Base-by-base conservation (phyloP, 2,888 invertebrate genomes). In the Acleris cristana region DNA sequence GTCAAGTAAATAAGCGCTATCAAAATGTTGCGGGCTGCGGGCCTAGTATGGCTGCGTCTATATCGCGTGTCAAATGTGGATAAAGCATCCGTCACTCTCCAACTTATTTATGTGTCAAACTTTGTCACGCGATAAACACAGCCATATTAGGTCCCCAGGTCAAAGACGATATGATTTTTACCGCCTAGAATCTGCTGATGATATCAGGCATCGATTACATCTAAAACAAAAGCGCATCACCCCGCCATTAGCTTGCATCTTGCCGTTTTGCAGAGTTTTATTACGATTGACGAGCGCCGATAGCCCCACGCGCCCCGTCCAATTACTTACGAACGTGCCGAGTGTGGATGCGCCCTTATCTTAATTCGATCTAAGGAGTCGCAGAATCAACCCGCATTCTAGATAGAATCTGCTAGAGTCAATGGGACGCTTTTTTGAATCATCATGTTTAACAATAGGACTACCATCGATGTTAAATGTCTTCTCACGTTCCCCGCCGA, bases 291-390 rank as follows among this genome's bases (percentile, higher is more conserved):
- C 81, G 84, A 83, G 75, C 76, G 76, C 78, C 85, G 90, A 90
- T 91, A 90, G 72, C 81, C 84, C 82, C 79, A 78, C 76, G 76
- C 79, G 80, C 85, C 85, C 84, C 79, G 82, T 86, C 87, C 92
- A 92, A 91, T 91, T 92, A 92, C 90, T 91, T 89, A 86, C 85
- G 76, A 74, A 73, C 78, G 75, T 74, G 75, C 79, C 79, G 81
- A 82, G 83, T 79, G 81, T 76, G 79, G 80, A 79, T 79, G 72
- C 74, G 71, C 75, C 74, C 79, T 83, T 90, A 91, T 92, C 91
- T 88, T 82, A 89, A 90, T 87, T 89, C 86, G 87, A 90, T 90
- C 92, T 82, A 83, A 85, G 84, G 83, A 85, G 77, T 83, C 76
- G 70, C 80, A 79, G 83, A 79, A 82, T 81, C 82, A 69, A 69